Evolutionary conservation across 2,888 invertebrate genomes (phyloP), one percentile per base, ranked within the genome.

Genomic region (Dorcus parallelipipedus): DNA sequence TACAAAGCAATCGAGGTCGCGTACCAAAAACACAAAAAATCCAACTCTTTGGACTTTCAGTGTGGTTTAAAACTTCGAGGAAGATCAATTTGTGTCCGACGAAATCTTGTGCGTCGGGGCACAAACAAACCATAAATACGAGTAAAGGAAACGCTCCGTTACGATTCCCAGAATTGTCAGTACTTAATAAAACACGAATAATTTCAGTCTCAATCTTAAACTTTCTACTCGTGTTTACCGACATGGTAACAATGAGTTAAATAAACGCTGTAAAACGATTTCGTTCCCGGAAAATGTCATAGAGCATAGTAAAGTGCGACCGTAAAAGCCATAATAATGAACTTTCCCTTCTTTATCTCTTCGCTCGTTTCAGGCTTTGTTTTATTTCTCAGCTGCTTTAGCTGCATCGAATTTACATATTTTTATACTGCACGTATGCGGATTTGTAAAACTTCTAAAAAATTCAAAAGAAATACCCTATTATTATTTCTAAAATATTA

Each of bases 301-400:
- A 54, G 58, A 51, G 53, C 26, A 59, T 53, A 52, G 55, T 64
- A 62, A 65, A 64, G 61, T 59, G 59, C 56, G 56, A 53, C 60
- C 64, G 62, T 65, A 65, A 65, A 65, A 59, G 51, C 53, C 51
- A 58, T 54, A 33, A 33, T 33, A 61, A 64, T 65, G 64, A 65
- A 65, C 64, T 65, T 62, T 65, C 45, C 64, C 60, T 64, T 61
- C 59, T 65, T 62, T 61, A 61, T 64, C 63, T 61, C 61, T 58
- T 62, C 51, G 56, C 52, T 54, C 52, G 53, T 47, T 40, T 41
- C 54, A 60, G 60, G 23, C 45, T 45, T 45, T 45, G 26, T 33
- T 33, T 33, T 33, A 33, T 33, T 33, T 33, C 26, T 33, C 26
- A 33, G 26, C 26, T 33, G 26, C 26, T 33, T 33, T 33, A 33